Percentiles rank a stretch among this genome's conserved stretches.
Evolutionary conservation across 2,797 vertebrate species (phyloP).

Genomic region (Platyrinchus mystaceus): DNA sequence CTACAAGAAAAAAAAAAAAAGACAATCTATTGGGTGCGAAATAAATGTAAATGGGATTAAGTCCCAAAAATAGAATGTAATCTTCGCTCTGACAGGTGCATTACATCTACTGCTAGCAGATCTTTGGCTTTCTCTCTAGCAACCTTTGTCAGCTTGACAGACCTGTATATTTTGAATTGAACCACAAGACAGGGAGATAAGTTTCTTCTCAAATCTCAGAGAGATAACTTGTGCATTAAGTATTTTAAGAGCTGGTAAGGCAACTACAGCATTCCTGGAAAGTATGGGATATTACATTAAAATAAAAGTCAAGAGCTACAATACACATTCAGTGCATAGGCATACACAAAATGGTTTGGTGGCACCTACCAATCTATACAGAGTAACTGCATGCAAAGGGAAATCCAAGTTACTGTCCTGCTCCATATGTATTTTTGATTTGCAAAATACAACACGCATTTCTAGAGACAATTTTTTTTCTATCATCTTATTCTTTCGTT

Average conservation of each 20-base stretch:
- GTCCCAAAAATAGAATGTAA: neutral
- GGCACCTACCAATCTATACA: neutral
- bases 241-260: constrained; percentile 4
- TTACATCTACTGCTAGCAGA: neutral
- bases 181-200: neutral
- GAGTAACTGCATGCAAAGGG: neutral
- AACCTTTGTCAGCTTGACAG: neutral
- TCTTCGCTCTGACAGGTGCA: neutral
- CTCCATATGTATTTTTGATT: neutral
- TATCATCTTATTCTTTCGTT: neutral
- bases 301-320: neutral
- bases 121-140: neutral
- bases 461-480: neutral
- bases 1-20: neutral
- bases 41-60: neutral
- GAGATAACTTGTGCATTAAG: neutral
- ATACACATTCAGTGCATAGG: neutral
- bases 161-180: neutral
- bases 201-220: constrained; percentile 8
- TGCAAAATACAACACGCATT: neutral
- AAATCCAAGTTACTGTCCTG: neutral
- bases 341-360: neutral
- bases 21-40: neutral
- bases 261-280: constrained; percentile 1
- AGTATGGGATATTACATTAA: neutral